These are phyloP conservation scores for Sesia bembeciformis DNA, from an alignment of 2,888 invertebrate species.

Conservation along the genomic window DNA sequence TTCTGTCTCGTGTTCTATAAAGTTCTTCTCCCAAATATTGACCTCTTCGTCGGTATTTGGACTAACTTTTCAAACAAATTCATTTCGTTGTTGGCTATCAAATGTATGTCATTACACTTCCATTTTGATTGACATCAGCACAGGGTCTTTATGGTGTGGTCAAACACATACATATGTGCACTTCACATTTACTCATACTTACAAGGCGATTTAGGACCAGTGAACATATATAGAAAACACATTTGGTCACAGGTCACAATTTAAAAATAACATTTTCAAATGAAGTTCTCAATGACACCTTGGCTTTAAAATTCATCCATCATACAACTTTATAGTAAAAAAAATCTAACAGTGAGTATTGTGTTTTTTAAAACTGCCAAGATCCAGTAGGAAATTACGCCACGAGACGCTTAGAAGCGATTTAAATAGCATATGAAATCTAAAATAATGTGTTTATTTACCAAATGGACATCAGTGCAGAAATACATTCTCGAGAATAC, in stretches of 20 bases:
- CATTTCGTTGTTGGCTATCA: slow-evolving; percentile 3
- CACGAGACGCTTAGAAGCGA: too few species aligned
- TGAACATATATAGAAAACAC: slow-evolving; percentile 13
- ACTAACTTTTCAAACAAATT: neutral
- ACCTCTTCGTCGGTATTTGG: neutral
- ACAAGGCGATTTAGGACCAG: slow-evolving; percentile 17
- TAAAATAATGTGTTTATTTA: too few species aligned
- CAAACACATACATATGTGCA: slow-evolving; percentile 15
- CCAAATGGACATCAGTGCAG: too few species aligned
- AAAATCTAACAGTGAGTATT: too few species aligned
- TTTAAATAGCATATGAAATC: too few species aligned
- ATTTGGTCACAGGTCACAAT: slow-evolving; percentile 9
- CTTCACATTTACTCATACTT: slow-evolving; percentile 27
- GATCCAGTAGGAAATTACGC: too few species aligned
- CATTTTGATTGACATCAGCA: neutral
- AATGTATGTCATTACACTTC: neutral
- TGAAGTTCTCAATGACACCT: slow-evolving; percentile 2
- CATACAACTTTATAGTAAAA: too few species aligned
- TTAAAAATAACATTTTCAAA: slow-evolving; percentile 4
- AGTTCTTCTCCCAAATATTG: too few species aligned
- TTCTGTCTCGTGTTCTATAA: too few species aligned
- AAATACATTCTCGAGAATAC: too few species aligned
- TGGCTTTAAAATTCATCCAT: slow-evolving; percentile 3
- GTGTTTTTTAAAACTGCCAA: too few species aligned
- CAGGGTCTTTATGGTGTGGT: neutral